These are phyloP conservation scores for Meloidogyne hapla DNA, from an alignment of 1,140 invertebrate genomes.

Conservation along the genomic window DNA sequence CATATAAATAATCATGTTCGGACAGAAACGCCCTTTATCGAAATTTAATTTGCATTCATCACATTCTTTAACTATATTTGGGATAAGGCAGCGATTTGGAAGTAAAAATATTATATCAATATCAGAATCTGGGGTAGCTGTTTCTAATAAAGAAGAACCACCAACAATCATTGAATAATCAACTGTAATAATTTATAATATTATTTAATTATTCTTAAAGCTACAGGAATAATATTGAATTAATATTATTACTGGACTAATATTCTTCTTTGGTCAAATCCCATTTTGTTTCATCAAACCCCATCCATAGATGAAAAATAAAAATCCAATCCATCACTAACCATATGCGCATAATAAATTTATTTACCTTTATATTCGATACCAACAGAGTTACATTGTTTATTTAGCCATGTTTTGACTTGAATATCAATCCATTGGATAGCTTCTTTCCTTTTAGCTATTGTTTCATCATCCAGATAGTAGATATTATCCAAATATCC, in stretches of 20 bases:
- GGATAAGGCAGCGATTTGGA: not conserved
- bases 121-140: not conserved
- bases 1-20: not conserved
- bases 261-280: too few species aligned
- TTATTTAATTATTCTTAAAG: not conserved
- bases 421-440: not conserved
- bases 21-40: not conserved
- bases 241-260: too few species aligned
- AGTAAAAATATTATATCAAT: not conserved
- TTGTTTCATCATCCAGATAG: not conserved
- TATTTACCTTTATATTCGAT: not conserved
- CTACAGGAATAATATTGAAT: too few species aligned
- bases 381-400: not conserved
- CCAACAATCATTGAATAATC: conserved; percentile 3
- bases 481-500: not conserved
- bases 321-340: too few species aligned
- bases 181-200: too few species aligned
- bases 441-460: not conserved
- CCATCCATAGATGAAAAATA: too few species aligned
- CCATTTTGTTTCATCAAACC: too few species aligned
- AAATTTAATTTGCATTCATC: not conserved
- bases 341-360: too few species aligned
- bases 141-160: not conserved
- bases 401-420: not conserved
- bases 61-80: not conserved